Evolutionary conservation across 2,888 invertebrate genomes (phyloP).

Genomic region (Andrena trimmerana): DNA sequence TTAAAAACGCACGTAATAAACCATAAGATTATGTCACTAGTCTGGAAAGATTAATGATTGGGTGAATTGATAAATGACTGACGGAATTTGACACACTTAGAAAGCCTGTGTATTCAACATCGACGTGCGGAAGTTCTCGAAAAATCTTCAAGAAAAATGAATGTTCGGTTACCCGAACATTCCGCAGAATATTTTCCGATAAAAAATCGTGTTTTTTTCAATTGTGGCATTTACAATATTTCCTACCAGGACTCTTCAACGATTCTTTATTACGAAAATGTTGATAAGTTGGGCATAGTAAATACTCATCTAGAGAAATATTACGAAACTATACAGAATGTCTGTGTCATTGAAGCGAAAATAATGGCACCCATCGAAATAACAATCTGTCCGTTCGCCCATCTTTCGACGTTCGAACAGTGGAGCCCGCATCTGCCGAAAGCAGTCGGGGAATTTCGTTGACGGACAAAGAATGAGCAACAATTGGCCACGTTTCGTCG

Average conservation of each 20-base stretch:
- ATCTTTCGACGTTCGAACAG: not conserved
- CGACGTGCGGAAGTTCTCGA: no score
- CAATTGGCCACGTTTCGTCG: slow-evolving; percentile 23
- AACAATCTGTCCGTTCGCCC: not conserved
- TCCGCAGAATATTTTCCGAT: no score
- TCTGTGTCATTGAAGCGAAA: no score
- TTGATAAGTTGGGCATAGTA: no score
- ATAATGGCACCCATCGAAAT: not conserved
- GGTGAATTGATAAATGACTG: slow-evolving; percentile 30
- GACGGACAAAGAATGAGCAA: not conserved
- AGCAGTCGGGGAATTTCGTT: not conserved
- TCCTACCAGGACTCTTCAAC: no score
- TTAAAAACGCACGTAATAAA: slow-evolving; percentile 44
- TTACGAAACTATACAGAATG: no score
- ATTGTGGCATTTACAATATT: no score
- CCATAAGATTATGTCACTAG: slow-evolving; percentile 48
- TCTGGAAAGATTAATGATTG: slow-evolving; percentile 40
- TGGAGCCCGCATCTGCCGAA: not conserved
- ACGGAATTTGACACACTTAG: not conserved
- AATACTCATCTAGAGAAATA: no score
- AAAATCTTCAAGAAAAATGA: no score
- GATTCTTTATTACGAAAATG: no score
- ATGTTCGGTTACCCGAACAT: no score
- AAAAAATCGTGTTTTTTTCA: no score
- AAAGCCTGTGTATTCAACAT: not conserved